Conservation (phyloP, 1,140 invertebrate genomes). For the Conus betulinus region DNA sequence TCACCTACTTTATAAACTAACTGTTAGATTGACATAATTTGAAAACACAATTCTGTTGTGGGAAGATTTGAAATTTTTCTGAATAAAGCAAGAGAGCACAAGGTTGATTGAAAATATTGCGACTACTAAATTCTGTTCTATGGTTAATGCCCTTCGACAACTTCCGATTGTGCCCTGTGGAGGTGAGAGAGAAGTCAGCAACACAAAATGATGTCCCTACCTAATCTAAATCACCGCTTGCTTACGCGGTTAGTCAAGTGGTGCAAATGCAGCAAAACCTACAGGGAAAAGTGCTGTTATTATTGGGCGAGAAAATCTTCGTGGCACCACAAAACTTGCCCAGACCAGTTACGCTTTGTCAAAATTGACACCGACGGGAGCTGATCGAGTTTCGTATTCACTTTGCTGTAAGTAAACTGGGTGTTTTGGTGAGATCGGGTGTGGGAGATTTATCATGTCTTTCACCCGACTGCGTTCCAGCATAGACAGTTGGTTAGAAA, state of each 20-base stretch:
- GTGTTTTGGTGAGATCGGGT: neutral
- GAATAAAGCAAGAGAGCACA: too few relatives aligned
- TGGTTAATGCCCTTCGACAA: neutral
- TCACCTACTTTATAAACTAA: too few relatives aligned
- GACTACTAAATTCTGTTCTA: neutral
- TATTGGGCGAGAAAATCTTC: conserved; percentile 19
- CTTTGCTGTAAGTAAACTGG: conserved; percentile 11
- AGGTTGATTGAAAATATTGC: neutral
- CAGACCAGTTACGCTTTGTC: conserved; percentile 26
- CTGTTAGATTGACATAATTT: too few relatives aligned
- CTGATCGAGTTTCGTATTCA: conserved; percentile 17
- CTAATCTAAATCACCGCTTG: conserved; percentile 51
- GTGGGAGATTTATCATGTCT: too few relatives aligned
- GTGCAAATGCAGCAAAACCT: conserved; percentile 31
- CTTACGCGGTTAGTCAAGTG: conserved; percentile 49
- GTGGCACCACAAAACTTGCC: conserved; percentile 27
- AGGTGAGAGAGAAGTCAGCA: conserved; percentile 10
- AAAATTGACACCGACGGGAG: conserved; percentile 26
- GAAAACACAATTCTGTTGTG: too few relatives aligned
- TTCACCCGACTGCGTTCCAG: too few relatives aligned
- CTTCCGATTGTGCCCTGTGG: neutral
- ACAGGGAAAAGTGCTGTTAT: neutral
- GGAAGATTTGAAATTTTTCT: too few relatives aligned
- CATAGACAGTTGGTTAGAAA: too few relatives aligned
- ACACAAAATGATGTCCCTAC: conserved; percentile 54